These are phyloP conservation scores for Craseonycteris thonglongyai DNA, from an alignment of 2,113 vertebrate species.

Conservation along the genomic window DNA sequence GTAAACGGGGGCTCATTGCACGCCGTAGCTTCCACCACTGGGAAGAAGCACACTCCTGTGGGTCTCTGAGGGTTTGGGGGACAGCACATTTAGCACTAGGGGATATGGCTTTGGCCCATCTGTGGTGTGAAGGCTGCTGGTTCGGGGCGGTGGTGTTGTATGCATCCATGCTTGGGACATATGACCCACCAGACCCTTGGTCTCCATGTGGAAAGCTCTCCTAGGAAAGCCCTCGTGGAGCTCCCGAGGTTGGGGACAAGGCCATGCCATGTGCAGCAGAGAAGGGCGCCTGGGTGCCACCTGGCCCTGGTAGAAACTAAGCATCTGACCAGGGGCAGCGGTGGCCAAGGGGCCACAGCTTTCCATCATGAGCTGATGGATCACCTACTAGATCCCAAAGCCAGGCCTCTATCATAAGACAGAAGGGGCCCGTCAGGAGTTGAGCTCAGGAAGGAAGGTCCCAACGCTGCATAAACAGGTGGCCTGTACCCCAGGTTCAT, in stretches of 20 bases:
- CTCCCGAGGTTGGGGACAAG: not conserved
- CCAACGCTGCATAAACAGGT: not conserved
- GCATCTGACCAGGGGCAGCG: not conserved
- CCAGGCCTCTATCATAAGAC: not conserved
- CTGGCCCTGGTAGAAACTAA: not conserved
- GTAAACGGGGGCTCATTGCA: not conserved
- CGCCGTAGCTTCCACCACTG: fast-evolving
- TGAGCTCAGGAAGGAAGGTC: not conserved
- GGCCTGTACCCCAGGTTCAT: not conserved
- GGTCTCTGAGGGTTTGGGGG: not conserved
- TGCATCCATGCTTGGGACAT: not conserved
- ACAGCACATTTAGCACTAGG: too few relatives aligned
- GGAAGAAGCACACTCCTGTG: not conserved
- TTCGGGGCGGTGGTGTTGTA: too few relatives aligned
- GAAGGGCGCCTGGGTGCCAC: not conserved
- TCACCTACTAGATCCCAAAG: not conserved
- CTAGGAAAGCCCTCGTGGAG: not conserved
- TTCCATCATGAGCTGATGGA: not conserved
- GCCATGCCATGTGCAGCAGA: not conserved
- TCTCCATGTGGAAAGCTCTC: not conserved
- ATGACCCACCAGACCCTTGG: not conserved
- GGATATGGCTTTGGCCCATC: too few relatives aligned
- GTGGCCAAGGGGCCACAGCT: not conserved
- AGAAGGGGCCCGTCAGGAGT: not conserved
- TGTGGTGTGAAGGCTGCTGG: too few relatives aligned